Evolutionary conservation across 1,140 invertebrate genomes (phyloP).

Genomic region (Popillia japonica): DNA sequence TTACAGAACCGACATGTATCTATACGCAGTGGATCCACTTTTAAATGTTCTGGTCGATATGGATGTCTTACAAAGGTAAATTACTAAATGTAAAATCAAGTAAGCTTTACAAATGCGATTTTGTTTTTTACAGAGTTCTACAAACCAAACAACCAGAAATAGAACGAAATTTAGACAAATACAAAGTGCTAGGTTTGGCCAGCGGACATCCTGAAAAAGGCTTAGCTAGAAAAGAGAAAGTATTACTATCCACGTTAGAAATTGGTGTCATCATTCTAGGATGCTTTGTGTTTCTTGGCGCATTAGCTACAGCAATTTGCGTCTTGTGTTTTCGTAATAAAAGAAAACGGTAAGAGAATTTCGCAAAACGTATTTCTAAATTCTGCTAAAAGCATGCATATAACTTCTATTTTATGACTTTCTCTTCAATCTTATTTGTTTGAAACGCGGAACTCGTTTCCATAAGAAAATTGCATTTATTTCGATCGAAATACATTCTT

Average conservation of each 20-base stretch:
- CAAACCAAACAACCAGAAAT: slow-evolving; percentile 68
- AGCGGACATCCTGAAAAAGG: slow-evolving; percentile 56
- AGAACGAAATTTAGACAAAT: slow-evolving; percentile 66
- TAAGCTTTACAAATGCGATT: background rate
- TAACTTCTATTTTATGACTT: background rate
- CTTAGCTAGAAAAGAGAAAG: slow-evolving; percentile 61
- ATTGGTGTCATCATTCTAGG: slow-evolving; percentile 80
- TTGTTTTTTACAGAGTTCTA: slow-evolving; percentile 65
- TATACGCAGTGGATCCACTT: slow-evolving; percentile 83
- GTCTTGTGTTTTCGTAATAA: slow-evolving; percentile 74
- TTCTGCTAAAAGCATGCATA: background rate
- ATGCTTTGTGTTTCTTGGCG: slow-evolving; percentile 80
- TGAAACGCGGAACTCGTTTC: background rate
- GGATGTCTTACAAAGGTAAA: slow-evolving; percentile 78
- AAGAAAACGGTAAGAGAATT: slow-evolving; percentile 62
- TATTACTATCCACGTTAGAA: slow-evolving; percentile 76
- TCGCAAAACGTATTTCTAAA: background rate
- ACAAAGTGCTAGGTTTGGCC: slow-evolving; percentile 66
- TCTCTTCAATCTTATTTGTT: background rate
- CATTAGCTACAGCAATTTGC: slow-evolving; percentile 78
- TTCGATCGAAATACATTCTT: background rate
- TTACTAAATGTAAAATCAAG: slow-evolving; percentile 39
- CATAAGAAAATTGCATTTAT: background rate
- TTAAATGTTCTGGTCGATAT: slow-evolving; percentile 84
- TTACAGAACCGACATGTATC: slow-evolving; percentile 81